Conservation (phyloP, 1,140 invertebrate species). For the Branchinecta lynchi region DNA sequence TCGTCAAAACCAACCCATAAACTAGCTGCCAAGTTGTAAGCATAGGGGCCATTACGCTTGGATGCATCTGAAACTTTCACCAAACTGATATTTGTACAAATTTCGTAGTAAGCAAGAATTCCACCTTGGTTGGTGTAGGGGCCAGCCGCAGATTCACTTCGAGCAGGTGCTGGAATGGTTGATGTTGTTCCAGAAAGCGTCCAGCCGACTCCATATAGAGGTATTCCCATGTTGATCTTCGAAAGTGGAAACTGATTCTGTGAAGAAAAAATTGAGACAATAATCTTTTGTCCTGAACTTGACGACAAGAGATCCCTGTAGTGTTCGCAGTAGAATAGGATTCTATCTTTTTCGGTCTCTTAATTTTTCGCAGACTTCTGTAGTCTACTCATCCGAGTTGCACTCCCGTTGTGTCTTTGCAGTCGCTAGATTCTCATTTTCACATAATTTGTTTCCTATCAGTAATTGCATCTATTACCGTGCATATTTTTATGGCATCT, state of each 20-base stretch:
- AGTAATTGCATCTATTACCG: no score
- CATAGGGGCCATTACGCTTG: slow-evolving; percentile 14
- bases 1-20: slow-evolving; percentile 25
- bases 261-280: no score
- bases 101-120: slow-evolving; percentile 24
- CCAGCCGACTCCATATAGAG: slow-evolving; percentile 16
- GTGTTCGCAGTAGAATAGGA: no score
- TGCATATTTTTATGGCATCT: no score
- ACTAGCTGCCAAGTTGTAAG: background rate
- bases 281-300: no score
- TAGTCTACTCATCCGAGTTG: no score
- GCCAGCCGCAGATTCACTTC: slow-evolving; percentile 17
- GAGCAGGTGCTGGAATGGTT: slow-evolving; percentile 15
- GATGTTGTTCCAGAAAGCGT: background rate
- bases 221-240: slow-evolving; percentile 18
- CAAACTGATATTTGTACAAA: slow-evolving; percentile 23
- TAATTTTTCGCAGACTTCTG: no score
- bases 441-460: no score
- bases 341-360: no score
- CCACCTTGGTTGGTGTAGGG: slow-evolving; percentile 20
- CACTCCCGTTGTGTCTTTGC: no score
- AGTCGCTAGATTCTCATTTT: no score
- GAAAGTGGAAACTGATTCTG: slow-evolving; percentile 7
- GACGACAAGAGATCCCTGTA: no score
- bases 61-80: slow-evolving; percentile 9